phyloP scores from a whole-genome alignment of 2,888 invertebrate species.

The Drosophila meridiana region DNA sequence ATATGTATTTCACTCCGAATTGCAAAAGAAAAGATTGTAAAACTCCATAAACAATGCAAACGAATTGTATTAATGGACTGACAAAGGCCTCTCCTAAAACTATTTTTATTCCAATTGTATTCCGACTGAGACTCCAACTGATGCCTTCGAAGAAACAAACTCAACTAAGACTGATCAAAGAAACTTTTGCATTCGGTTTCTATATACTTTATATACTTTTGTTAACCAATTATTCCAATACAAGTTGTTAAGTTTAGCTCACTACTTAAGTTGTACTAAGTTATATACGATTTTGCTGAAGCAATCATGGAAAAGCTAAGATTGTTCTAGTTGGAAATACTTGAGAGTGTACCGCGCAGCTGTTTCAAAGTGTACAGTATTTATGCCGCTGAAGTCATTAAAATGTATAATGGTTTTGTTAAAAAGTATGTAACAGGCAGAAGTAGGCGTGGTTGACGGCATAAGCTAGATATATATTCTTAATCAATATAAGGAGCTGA shows the following conservation, averaged over 20 bases:
- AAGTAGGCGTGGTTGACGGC: not conserved
- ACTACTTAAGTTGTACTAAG: not conserved
- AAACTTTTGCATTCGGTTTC: not conserved
- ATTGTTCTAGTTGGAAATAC: not conserved
- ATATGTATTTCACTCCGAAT: not conserved
- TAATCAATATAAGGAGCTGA: not conserved
- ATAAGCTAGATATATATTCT: not conserved
- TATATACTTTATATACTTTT: not conserved
- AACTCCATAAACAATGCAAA: not conserved
- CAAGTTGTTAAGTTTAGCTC: not conserved
- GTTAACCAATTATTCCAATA: not conserved
- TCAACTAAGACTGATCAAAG: not conserved
- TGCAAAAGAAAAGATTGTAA: slow-evolving; percentile 2
- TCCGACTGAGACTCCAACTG: not conserved
- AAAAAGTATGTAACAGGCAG: not conserved
- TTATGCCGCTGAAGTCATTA: not conserved
- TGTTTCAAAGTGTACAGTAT: not conserved
- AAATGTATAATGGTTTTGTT: not conserved
- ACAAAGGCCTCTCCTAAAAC: not conserved
- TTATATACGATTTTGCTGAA: not conserved
- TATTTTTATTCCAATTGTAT: not conserved
- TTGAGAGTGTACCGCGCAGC: not conserved
- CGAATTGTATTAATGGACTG: not conserved
- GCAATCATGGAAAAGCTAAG: not conserved
- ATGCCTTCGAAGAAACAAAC: not conserved